Base-by-base conservation (phyloP, 2,113 vertebrate species). In the Meles meles region DNA sequence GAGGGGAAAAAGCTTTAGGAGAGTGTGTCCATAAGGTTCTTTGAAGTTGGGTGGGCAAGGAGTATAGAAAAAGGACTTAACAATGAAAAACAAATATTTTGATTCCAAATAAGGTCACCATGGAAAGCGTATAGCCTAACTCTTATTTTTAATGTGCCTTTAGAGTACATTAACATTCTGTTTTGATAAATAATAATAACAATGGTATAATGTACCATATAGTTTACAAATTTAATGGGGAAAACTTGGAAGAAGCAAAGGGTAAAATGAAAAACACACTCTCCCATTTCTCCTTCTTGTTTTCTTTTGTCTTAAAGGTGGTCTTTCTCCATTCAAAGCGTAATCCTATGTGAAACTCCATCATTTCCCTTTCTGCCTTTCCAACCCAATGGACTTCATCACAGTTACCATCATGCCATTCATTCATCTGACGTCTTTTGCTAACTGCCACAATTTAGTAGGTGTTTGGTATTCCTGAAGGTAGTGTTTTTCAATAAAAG, bases 371-470 rank as follows among this genome's bases (percentile, higher is more conserved):
- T 65, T 67, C 65, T 90, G 92, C 84, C 57, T 90, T 81, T 84
- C 65, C 84, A 84, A 20, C 44, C 57, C 84, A 93, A 15, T 0
- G 3, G 74, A n/a, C 63, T 90, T 85, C 94, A 82, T 86, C 67
- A 82, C 0, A 15, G 57, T 55, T 85, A 18, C 76, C 6, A 37
- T 34, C 47, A 15, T 44, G 90, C 65, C 85, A 88, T 74, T 90
- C 85, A 88, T 74, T 90, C 87, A 74, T 76, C 89, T 93, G 93
- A 93, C 79, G 9, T 94, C 90, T 97, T 80, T 74, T 34, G 57
- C 96, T 96, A 95, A 96, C 80, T 79, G 88, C 88, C 76, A 86
- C 91, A 95, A 96, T 96, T 96, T 96, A 97, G 96, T 55, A 96
- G 97, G 97, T 93, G 97, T 90, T 80, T 86, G 95, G 34, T 94